Percentiles rank a stretch among this genome's conserved stretches.
phyloP scores from a whole-genome alignment of 1,140 invertebrate genomes.

The Cryptotermes secundus region DNA sequence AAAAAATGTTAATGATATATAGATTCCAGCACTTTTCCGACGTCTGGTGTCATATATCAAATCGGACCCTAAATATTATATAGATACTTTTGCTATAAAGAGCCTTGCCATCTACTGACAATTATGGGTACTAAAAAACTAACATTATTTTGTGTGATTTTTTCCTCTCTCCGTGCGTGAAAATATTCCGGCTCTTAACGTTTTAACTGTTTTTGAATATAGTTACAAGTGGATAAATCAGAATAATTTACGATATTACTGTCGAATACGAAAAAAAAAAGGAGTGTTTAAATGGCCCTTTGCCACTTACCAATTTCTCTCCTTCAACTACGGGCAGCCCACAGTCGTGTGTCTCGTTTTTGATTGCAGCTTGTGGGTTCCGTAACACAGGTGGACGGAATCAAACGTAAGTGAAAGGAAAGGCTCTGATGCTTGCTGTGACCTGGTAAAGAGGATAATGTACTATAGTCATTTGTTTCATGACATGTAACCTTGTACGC shows the following conservation, averaged over 20 bases:
- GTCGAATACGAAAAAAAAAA: neutral
- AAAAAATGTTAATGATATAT: conserved; percentile 25
- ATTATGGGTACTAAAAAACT: conserved; percentile 30
- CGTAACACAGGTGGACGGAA: neutral
- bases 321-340: neutral
- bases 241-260: neutral
- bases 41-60: conserved; percentile 24
- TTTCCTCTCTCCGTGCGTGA: neutral
- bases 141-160: conserved; percentile 21
- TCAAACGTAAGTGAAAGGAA: neutral
- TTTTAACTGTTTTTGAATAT: neutral
- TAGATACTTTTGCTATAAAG: conserved; percentile 29
- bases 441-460: too few species aligned
- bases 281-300: neutral
- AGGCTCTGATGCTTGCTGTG: neutral
- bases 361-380: neutral
- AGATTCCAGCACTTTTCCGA: conserved; percentile 10
- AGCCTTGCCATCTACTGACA: conserved; percentile 28
- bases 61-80: conserved; percentile 23
- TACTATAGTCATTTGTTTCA: neutral
- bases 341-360: neutral
- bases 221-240: neutral
- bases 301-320: neutral
- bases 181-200: neutral
- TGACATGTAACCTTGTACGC: too few species aligned